Base-by-base conservation (phyloP, 2,888 invertebrate species). In the Drosophila atripex region DNA sequence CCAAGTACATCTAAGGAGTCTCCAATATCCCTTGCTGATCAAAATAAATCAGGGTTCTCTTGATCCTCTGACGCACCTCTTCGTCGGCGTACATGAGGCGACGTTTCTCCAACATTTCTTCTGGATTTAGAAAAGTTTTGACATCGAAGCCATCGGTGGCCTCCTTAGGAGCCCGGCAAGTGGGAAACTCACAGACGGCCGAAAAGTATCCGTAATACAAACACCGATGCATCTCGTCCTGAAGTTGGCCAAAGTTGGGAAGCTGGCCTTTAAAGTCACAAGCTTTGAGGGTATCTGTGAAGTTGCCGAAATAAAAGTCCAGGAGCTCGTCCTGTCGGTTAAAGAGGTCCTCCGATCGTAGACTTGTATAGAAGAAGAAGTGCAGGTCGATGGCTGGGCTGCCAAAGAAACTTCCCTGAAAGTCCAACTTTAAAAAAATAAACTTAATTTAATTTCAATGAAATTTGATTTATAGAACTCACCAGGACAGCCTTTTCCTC, bases 361-460 rank as follows among this genome's bases (percentile, higher is more conserved):
- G 53, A 35, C 90, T 91, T 16, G 91, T 90, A 14, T 88, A 73
- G 9, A 91, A 75, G 35, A 91, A 89, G 56, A 89, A 91, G 35
- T 88, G 86, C 1, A 91, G 28, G 75, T 91, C 91, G 8, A 86
- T 73, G 0, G 90, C 91, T 2, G 90, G 89, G 60, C 89, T 91
- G 9, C 85, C 82, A 45, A 83, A 75, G 21, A 77, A 86, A 45
- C 82, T 73, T 68, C 88, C 84, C 78, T 91, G 91, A 57, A 90
- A 90, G 55, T 91, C 91, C 35, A 91, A 83, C 89, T 9, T 0
- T 2, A 1, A 21, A 21, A 28, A 43, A 1, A 12, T 1, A 41
- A 14, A 5, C 28, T 11, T 21, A 11, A 11, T 5, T 12, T 12
- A 9, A 12, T 11, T 21, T 9, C 1, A 21, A 9, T 18, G 8